Conservation (phyloP, 2,888 invertebrate species). For the Ctenicera cuprea region DNA sequence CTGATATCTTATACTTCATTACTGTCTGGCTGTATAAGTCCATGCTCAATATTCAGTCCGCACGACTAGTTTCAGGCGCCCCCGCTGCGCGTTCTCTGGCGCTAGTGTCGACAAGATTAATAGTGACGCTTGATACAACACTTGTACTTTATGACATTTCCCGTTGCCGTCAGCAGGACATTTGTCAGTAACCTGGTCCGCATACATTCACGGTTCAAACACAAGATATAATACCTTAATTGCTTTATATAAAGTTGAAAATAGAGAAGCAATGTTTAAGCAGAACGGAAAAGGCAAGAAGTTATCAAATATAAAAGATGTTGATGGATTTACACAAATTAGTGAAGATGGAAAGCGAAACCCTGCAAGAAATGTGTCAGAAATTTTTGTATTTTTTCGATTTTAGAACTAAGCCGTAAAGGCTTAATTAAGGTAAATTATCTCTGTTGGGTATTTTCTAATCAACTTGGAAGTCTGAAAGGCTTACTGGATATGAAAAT, state of each 20-base stretch:
- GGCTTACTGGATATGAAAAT: slow-evolving; percentile 17
- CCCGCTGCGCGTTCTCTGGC: slow-evolving; percentile 48
- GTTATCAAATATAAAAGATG: too few relatives aligned
- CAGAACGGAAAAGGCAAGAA: too few relatives aligned
- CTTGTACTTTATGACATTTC: slow-evolving; percentile 63
- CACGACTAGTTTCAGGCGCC: slow-evolving; percentile 52
- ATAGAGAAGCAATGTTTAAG: neutral
- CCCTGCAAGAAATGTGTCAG: too few relatives aligned
- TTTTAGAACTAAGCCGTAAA: too few relatives aligned
- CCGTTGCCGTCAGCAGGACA: slow-evolving; percentile 60
- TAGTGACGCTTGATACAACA: slow-evolving; percentile 60
- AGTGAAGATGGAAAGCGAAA: too few relatives aligned
- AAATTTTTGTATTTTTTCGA: too few relatives aligned
- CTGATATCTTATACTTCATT: slow-evolving; percentile 51
- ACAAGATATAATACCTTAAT: slow-evolving; percentile 40
- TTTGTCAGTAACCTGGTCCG: slow-evolving; percentile 50
- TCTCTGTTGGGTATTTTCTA: too few relatives aligned
- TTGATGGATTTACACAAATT: too few relatives aligned
- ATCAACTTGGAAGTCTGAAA: neutral
- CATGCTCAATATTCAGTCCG: slow-evolving; percentile 54
- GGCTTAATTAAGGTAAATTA: too few relatives aligned
- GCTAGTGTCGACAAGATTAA: slow-evolving; percentile 63
- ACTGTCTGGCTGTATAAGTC: slow-evolving; percentile 51
- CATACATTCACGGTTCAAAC: slow-evolving; percentile 34
- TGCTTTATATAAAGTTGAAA: slow-evolving; percentile 6